Base-by-base conservation (phyloP, 1,140 invertebrate genomes). In the Nixonia krombeini region DNA sequence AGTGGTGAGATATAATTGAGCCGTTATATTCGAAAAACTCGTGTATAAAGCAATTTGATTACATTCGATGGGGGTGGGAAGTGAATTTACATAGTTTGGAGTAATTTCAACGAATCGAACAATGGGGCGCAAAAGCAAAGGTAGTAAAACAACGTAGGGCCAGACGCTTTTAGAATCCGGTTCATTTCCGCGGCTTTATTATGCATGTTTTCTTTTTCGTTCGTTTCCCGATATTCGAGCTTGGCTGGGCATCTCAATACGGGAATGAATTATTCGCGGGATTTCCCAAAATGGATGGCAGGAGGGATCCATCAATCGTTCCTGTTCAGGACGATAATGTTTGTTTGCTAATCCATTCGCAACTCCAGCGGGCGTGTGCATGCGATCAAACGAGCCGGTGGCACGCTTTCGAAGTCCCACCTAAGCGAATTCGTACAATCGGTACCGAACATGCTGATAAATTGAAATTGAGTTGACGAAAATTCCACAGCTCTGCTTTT, bases 341-440 rank as follows among this genome's bases (percentile, higher is more conserved):
- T 56, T 46, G 15, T 56, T 56, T 45, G 41, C 42, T 13, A 33
- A n/a, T 0, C 13, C 15, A 10, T 33, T 46, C 18, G 37, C 13
- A 10, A 17, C 37, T 15, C 16, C 4, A 5, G 2, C 4, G 10
- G 16, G 4, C 2, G 17, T 35, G 31, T 37, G 35, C 49, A 42
- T 38, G 16, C 46, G 26, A 56, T 33, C 26, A n/a, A 8, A 1
- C 18, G 25, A 17, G 38, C 37, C 35, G 41, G 25, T 49, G 37
- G 18, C 37, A 35, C 31, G 56, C n/a, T 23, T 52, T 45, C 46
- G 33, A 47, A 46, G 41, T 16, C 13, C 8, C 55, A 33, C 17
- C 17, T 49, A 42, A 49, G 55, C 55, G 26, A 57, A 49, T 57
- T 41, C 29, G 25, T 49, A 57, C 55, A 49, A 57, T 57, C 44